Conservation (phyloP, 2,113 vertebrate species). For the Phodopus roborovskii region DNA sequence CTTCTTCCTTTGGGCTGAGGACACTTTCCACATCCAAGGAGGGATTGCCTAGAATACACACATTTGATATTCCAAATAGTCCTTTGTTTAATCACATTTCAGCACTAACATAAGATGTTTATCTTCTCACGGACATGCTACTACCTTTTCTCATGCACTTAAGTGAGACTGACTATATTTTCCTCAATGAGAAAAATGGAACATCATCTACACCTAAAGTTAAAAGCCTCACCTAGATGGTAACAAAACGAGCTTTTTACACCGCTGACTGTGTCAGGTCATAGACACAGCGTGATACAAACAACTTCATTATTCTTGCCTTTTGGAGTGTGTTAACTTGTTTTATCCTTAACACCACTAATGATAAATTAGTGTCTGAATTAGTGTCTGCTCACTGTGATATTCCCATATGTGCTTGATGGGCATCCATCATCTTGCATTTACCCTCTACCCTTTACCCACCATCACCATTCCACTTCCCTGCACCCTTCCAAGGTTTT, state of each 20-base stretch:
- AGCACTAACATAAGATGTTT: accelerated
- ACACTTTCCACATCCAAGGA: accelerated
- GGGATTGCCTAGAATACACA: neutral
- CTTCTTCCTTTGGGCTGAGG: neutral
- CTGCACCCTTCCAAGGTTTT: neutral
- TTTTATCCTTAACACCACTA: neutral
- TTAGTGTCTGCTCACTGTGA: neutral
- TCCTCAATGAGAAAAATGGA: neutral
- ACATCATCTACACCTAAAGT: neutral
- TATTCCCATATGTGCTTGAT: neutral
- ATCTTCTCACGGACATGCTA: neutral
- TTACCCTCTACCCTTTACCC: neutral
- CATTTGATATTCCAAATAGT: neutral
- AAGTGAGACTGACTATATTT: neutral
- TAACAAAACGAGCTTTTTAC: neutral
- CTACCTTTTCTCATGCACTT: neutral
- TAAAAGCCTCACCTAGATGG: neutral
- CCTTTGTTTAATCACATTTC: neutral
- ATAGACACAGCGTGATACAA: neutral
- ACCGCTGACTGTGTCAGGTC: neutral
- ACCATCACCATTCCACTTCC: neutral
- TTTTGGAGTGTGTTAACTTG: neutral
- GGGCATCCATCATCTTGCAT: neutral
- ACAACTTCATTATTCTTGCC: conserved; percentile 16
- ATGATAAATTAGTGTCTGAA: neutral